Evolutionary conservation across 2,797 vertebrate genomes (phyloP).

Genomic region (Melopsittacus undulatus): DNA sequence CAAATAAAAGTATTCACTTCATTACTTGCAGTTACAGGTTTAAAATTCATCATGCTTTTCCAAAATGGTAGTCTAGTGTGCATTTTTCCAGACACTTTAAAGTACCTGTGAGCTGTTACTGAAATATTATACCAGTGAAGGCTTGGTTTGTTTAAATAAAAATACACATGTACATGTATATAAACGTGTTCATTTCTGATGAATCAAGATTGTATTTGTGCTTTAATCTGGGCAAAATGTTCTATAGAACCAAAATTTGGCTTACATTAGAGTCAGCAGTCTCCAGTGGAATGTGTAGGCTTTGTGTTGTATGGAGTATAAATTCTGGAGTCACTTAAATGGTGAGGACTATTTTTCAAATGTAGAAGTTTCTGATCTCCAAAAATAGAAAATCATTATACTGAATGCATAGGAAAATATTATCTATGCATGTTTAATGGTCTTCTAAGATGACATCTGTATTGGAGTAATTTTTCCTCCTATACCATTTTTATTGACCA

Average conservation of each 20-base stretch:
- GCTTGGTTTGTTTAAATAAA: background rate
- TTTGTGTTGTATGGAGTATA: background rate
- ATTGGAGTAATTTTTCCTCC: background rate
- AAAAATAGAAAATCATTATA: background rate
- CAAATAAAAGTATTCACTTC: background rate
- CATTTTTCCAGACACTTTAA: background rate
- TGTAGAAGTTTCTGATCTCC: background rate
- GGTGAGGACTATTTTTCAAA: background rate
- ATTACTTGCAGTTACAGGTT: background rate
- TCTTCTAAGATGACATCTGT: background rate
- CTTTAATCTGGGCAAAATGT: background rate
- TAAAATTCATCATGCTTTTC: background rate
- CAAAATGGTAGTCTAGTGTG: background rate
- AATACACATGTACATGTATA: accelerated
- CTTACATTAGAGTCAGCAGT: background rate
- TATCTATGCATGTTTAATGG: background rate
- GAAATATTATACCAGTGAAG: background rate
- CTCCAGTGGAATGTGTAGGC: background rate
- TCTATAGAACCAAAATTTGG: background rate
- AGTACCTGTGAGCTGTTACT: background rate
- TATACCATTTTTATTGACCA: background rate
- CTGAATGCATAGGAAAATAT: background rate
- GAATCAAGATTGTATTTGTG: background rate
- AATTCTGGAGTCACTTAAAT: background rate
- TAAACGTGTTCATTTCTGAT: background rate